Evolutionary conservation across 2,888 invertebrate genomes (phyloP).

Genomic region (Troides oblongomaculatus): DNA sequence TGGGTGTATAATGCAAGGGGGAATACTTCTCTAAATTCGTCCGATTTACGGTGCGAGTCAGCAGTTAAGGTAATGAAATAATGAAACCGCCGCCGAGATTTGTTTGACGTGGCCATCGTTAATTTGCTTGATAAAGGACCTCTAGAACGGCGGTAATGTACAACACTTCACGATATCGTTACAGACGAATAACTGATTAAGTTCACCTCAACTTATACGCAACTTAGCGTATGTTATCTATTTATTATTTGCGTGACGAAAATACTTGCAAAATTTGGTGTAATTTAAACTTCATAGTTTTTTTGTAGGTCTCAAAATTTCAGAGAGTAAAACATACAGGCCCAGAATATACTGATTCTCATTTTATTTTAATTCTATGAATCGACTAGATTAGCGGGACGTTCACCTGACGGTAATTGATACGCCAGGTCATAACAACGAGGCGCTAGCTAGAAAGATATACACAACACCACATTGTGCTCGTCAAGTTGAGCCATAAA

Average conservation of each 20-base stretch:
- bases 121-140: conserved; percentile 41
- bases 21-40: conserved; percentile 63
- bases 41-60: conserved; percentile 65
- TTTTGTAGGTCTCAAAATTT: too few relatives aligned
- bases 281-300: background rate
- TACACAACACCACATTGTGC: too few relatives aligned
- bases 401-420: too few relatives aligned
- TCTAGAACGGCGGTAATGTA: conserved; percentile 16
- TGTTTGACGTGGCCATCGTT: conserved; percentile 51
- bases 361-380: too few relatives aligned
- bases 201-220: background rate
- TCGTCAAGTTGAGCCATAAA: too few relatives aligned
- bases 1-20: conserved; percentile 58
- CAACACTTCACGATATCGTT: conserved; percentile 9
- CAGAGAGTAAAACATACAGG: too few relatives aligned
- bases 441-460: too few relatives aligned
- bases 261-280: background rate
- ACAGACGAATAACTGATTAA: background rate
- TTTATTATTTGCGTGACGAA: background rate
- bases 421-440: too few relatives aligned
- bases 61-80: conserved; percentile 75
- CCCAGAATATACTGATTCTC: too few relatives aligned
- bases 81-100: conserved; percentile 69
- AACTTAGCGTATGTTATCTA: background rate
- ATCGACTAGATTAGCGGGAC: too few relatives aligned